Conservation (phyloP, 2,888 invertebrate species). For the Pammene fasciana region DNA sequence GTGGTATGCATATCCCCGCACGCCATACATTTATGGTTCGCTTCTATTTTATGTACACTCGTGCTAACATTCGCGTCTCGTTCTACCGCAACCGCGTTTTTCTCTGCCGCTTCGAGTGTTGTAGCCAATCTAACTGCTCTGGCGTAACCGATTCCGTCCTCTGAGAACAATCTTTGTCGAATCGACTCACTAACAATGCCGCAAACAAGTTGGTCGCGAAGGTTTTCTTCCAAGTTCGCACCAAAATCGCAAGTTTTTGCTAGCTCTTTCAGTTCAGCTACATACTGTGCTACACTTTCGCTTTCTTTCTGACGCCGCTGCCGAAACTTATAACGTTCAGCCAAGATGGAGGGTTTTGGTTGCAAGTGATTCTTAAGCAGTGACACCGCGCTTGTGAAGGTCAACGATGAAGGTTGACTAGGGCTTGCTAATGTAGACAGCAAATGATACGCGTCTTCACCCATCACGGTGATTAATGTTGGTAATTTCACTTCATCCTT, state of each 20-base stretch:
- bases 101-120: slow-evolving; percentile 19
- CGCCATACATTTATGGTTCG: slow-evolving; percentile 29
- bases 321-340: slow-evolving; percentile 5
- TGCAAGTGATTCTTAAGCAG: slow-evolving; percentile 9
- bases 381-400: slow-evolving; percentile 16
- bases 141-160: background rate
- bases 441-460: slow-evolving; percentile 27
- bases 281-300: slow-evolving; percentile 6
- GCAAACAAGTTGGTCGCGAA: slow-evolving; percentile 25
- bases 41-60: background rate
- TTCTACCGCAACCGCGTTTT: slow-evolving; percentile 26
- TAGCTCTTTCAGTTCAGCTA: slow-evolving; percentile 13
- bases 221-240: slow-evolving; percentile 6
- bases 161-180: slow-evolving; percentile 23
- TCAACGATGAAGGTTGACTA: slow-evolving; percentile 19
- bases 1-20: slow-evolving; percentile 33
- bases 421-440: slow-evolving; percentile 36
- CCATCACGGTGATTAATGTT: slow-evolving; percentile 39
- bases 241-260: slow-evolving; percentile 15
- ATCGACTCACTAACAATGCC: slow-evolving; percentile 24
- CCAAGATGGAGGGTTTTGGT: slow-evolving; percentile 24
- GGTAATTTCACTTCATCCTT: slow-evolving; percentile 20
- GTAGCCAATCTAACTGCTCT: slow-evolving; percentile 3
- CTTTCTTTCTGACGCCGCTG: slow-evolving; percentile 12
- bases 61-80: background rate